Percentiles rank a stretch among this genome's conserved stretches.
These are phyloP conservation scores for Agrilus mali DNA, from an alignment of 2,888 invertebrate species.

Conservation along the genomic window DNA sequence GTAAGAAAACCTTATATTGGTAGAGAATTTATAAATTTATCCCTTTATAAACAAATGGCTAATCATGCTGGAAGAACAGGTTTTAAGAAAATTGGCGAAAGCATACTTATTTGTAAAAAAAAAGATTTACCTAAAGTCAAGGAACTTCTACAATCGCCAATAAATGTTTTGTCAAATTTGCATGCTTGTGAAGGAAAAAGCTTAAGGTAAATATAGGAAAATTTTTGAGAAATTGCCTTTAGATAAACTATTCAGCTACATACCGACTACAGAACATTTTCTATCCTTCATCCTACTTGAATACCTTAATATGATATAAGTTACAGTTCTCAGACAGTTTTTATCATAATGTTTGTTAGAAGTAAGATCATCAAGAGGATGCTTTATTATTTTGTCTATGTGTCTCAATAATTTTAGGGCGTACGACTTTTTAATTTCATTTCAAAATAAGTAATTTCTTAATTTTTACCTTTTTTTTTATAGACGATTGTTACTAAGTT, in stretches of 20 bases:
- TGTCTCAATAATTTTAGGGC: too few relatives aligned
- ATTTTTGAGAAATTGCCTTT: too few relatives aligned
- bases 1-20: conserved; percentile 78
- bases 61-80: conserved; percentile 92
- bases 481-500: conserved; percentile 53
- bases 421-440: too few relatives aligned
- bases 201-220: conserved; percentile 30
- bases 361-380: too few relatives aligned
- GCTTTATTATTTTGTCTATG: too few relatives aligned
- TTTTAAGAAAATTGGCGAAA: conserved; percentile 66
- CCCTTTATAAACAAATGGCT: conserved; percentile 89
- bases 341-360: too few relatives aligned
- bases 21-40: conserved; percentile 54
- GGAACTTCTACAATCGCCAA: conserved; percentile 45
- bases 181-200: conserved; percentile 41
- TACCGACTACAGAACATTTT: too few relatives aligned
- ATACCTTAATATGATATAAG: too few relatives aligned
- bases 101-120: conserved; percentile 65
- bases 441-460: too few relatives aligned
- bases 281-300: too few relatives aligned
- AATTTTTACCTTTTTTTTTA: neutral
- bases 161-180: conserved; percentile 50
- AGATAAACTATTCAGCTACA: too few relatives aligned
- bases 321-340: too few relatives aligned
- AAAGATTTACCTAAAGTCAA: conserved; percentile 46